Evolutionary conservation across 2,113 vertebrate species (phyloP).

Genomic region (Trogon melanurus): DNA sequence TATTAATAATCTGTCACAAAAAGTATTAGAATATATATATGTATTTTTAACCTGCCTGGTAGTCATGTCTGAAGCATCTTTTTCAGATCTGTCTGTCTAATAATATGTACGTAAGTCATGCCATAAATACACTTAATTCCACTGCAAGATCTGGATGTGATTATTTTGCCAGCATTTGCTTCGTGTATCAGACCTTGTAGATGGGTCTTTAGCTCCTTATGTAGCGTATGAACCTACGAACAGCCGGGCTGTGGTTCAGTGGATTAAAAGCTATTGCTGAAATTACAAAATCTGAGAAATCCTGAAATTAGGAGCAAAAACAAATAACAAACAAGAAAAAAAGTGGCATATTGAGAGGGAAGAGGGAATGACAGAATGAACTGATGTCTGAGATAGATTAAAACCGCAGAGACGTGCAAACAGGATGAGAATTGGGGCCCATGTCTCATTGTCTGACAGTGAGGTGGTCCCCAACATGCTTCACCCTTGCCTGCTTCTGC

Average conservation of each 20-base stretch:
- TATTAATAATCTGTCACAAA: conserved; percentile 4
- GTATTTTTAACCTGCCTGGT: background rate
- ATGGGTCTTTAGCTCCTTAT: background rate
- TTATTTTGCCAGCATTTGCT: background rate
- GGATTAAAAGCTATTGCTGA: background rate
- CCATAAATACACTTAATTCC: background rate
- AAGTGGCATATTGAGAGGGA: background rate
- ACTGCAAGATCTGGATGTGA: background rate
- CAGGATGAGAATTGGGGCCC: background rate
- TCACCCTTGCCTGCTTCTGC: background rate
- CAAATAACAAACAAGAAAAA: background rate
- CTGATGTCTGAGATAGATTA: background rate
- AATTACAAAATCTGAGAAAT: background rate
- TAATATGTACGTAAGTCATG: background rate
- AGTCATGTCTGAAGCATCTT: conserved; percentile 24
- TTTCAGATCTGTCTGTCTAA: conserved; percentile 15
- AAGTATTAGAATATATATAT: background rate
- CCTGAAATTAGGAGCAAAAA: background rate
- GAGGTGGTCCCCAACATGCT: background rate
- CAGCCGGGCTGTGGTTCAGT: background rate
- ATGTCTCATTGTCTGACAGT: background rate
- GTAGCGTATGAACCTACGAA: background rate
- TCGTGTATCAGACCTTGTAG: background rate
- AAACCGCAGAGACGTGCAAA: background rate
- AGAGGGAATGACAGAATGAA: background rate